Evolutionary conservation across 2,113 vertebrate species (phyloP).

Genomic region (Tor tambroides): DNA sequence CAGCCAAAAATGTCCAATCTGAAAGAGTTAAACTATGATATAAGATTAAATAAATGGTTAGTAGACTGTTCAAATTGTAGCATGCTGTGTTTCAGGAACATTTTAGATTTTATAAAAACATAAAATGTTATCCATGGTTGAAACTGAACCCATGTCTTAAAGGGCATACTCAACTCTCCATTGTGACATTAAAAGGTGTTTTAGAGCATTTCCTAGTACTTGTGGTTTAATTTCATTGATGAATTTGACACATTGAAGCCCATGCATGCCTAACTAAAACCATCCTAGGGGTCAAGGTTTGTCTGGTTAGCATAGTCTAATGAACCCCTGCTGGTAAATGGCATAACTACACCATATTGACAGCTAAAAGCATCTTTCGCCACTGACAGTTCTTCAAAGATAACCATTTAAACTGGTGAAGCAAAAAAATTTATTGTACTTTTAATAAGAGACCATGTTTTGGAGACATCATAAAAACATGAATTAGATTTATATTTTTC

Average conservation of each 20-base stretch:
- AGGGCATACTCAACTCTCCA: not conserved
- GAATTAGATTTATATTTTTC: not conserved
- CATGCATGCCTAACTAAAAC: not conserved
- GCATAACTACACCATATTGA: not conserved
- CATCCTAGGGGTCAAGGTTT: not conserved
- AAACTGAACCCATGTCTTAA: not conserved
- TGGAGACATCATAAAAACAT: not conserved
- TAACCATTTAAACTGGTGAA: not conserved
- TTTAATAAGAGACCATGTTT: not conserved
- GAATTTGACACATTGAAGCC: not conserved
- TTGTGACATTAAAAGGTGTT: not conserved
- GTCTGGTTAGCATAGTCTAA: not conserved
- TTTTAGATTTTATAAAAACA: slow-evolving; percentile 59
- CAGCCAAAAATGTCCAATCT: not conserved
- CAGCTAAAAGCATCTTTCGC: not conserved
- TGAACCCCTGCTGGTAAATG: slow-evolving; percentile 11
- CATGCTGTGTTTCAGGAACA: not conserved
- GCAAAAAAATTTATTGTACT: not conserved
- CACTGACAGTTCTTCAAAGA: not conserved
- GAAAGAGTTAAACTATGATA: slow-evolving; percentile 8
- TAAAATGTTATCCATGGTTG: not conserved
- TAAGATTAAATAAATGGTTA: slow-evolving; percentile 26
- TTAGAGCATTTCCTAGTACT: not conserved
- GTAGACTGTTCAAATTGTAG: not conserved
- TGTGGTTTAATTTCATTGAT: not conserved